Percentiles rank a stretch among this genome's conserved stretches.
Evolutionary conservation across 2,888 invertebrate genomes (phyloP).

Genomic region (Ornithoptera priamus): DNA sequence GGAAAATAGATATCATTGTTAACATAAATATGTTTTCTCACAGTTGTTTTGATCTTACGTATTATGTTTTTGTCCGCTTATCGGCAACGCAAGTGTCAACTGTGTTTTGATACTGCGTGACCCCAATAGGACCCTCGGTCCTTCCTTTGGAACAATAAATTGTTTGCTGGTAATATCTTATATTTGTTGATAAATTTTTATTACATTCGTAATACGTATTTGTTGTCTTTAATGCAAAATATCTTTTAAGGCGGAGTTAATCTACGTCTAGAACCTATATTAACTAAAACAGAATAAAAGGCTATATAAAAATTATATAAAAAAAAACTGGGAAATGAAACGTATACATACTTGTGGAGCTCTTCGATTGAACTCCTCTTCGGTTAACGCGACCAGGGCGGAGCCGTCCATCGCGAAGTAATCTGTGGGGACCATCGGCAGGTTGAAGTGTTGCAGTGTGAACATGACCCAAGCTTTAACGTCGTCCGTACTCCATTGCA

Average conservation of each 20-base stretch:
- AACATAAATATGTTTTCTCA: slow-evolving; percentile 27
- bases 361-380: slow-evolving; percentile 91
- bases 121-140: slow-evolving; percentile 49
- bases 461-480: slow-evolving; percentile 94
- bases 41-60: slow-evolving; percentile 33
- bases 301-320: no score
- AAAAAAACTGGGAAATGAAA: background rate
- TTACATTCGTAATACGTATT: no score
- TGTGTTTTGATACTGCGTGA: slow-evolving; percentile 44
- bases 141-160: slow-evolving; percentile 36
- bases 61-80: slow-evolving; percentile 40
- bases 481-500: slow-evolving; percentile 90
- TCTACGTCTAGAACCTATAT: no score
- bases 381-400: slow-evolving; percentile 86
- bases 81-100: slow-evolving; percentile 39
- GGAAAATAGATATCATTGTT: slow-evolving; percentile 2
- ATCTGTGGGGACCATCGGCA: slow-evolving; percentile 85
- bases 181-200: no score
- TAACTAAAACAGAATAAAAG: no score
- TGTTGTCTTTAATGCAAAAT: background rate
- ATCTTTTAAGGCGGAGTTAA: background rate
- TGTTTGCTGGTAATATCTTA: background rate
- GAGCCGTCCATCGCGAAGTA: slow-evolving; percentile 91
- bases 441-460: slow-evolving; percentile 89
- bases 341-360: slow-evolving; percentile 86